These are phyloP conservation scores for Molossus alvarezi DNA, from an alignment of 2,797 vertebrate genomes.

Conservation along the genomic window DNA sequence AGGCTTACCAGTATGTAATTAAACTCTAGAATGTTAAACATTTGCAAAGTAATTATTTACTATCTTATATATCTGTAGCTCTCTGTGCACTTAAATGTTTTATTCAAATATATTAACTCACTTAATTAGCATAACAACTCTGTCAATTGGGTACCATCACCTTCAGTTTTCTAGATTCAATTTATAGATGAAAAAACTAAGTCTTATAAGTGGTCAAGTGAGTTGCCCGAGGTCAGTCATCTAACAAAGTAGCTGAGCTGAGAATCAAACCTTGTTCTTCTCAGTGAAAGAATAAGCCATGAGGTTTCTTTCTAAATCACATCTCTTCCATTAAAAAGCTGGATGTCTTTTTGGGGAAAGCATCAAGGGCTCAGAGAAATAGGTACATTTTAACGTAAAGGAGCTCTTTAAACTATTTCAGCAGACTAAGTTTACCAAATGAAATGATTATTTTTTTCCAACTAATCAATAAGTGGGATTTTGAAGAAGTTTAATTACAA, in stretches of 20 bases:
- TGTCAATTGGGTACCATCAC: background rate
- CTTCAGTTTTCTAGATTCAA: background rate
- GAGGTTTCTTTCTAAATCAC: background rate
- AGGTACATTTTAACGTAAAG: background rate
- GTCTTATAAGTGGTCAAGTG: background rate
- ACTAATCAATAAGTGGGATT: background rate
- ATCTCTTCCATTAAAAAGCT: background rate
- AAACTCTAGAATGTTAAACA: conserved; percentile 16
- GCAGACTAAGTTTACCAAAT: background rate
- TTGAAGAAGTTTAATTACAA: background rate
- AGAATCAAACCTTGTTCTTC: background rate
- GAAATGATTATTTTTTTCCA: conserved; percentile 14
- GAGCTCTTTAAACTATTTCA: background rate
- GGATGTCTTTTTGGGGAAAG: background rate
- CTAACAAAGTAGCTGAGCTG: background rate
- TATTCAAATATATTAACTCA: background rate
- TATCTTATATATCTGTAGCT: background rate
- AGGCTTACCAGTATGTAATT: background rate
- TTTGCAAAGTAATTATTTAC: background rate
- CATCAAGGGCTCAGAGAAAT: background rate
- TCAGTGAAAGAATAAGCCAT: background rate
- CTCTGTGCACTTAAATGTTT: background rate
- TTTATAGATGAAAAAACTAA: conserved; percentile 21
- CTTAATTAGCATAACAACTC: conserved; percentile 3
- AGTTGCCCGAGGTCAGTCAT: background rate